Base-by-base conservation (phyloP, 2,888 invertebrate species). In the Chalcosyrphus nemorum region DNA sequence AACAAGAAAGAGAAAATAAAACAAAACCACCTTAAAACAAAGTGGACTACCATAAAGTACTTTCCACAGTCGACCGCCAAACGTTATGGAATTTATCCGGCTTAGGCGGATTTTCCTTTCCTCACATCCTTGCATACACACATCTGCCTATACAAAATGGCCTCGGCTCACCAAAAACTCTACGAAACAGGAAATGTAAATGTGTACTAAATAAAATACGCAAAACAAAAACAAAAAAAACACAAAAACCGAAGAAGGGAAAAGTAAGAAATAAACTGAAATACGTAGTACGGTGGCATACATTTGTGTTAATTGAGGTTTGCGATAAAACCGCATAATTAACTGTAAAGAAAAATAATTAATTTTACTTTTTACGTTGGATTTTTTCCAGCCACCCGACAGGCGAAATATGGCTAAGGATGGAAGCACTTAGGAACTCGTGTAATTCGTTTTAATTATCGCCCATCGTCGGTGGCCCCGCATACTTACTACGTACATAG, bases 231-330 rank as follows among this genome's bases (percentile, higher is more conserved):
- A 54, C 27, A 61, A 38, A 47, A 29, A 38, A n/a, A n/a, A n/a
- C n/a, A n/a, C n/a, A n/a, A n/a, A n/a, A n/a, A n/a, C n/a, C n/a
- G n/a, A n/a, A n/a, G n/a, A n/a, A n/a, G n/a, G n/a, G n/a, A n/a
- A n/a, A n/a, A 54, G 4, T 15, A 68, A 43, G 27, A 35, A 65
- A 29, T 17, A 68, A 57, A 41, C 65, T 43, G 65, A 59, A 71
- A 70, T 76, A 50, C 54, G 45, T 41, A 50, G 15, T 38, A 63
- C 70, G 59, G 24, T 66, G 71, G 66, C 72, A 82, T n/a, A n/a
- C 82, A 77, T 82, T 82, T 77, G 52, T 72, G 72, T 82, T 82
- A 82, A 82, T 82, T 82, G 82, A 77, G 77, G 77, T 72, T 82
- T 54, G 72, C 66, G 72, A 78, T 82, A 82, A 82, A 66, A 66